Base-by-base conservation (phyloP, 2,113 vertebrate species). In the Strix aluco region DNA sequence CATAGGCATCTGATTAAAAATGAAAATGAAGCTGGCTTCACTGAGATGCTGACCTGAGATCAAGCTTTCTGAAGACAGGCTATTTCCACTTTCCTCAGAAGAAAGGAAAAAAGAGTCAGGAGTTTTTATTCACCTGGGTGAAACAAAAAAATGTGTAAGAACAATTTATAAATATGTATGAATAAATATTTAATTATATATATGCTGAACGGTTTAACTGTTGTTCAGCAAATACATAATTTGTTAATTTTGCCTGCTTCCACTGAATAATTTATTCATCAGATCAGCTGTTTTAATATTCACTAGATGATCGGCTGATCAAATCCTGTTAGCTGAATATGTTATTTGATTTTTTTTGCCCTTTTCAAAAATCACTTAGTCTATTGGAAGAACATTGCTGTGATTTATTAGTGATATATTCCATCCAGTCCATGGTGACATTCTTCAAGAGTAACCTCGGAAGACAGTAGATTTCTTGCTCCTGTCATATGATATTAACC, bases 361-460 rank as follows among this genome's bases (percentile, higher is more conserved):
- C 96, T 97, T 97, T 95, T 97, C 70, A 97, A 97, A 97, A 96
- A 96, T 93, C 96, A 90, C 95, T 97, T 95, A 94, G 86, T 94
- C 95, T 94, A 84, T 94, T 87, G 91, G 61, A 95, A 95, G 94
- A 96, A 81, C 80, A 79, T 71, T 86, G 77, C 86, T 88, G 69
- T 95, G 94, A 97, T 97, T 97, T 97, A 97, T 96, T 89, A 96
- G 81, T 49, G 62, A 73, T 89, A 36, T 75, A 71, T 95, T 91
- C 91, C 36, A 44, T 71, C 44, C 38, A 85, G 77, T 81, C 88
- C 66, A 75, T 89, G 92, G 63, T 94, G 88, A 92, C 91, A 94
- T 96, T 96, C 95, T 94, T 91, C 75, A 84, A 65, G 32, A 94
- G 32, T 65, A 92, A 84, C 80, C 65, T 95, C 95, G 4, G 71